A percentile compares a stretch with the other conserved stretches of the same genome.
Conservation (phyloP, 2,797 vertebrate species). For the Tenualosa thibaudeaui region DNA sequence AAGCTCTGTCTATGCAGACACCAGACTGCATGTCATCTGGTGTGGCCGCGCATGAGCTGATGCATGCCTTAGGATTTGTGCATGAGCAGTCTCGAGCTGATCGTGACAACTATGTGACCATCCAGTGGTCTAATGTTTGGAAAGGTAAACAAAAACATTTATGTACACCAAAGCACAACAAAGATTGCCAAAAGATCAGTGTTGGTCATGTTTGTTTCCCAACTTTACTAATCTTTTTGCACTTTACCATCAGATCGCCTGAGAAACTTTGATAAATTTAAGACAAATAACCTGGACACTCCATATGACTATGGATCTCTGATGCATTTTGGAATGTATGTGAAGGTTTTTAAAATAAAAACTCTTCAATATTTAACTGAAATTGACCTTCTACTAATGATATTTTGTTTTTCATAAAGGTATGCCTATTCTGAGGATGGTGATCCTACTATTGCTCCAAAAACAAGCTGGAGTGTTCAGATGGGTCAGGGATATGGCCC, state of each 20-base stretch:
- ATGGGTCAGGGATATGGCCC: constrained; percentile 68
- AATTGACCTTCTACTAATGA: not conserved
- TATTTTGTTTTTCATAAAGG: constrained; percentile 54
- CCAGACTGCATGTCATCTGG: constrained; percentile 78
- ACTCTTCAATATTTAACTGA: not conserved
- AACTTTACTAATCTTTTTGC: constrained; percentile 1
- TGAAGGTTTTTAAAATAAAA: not conserved
- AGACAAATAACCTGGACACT: constrained; percentile 75
- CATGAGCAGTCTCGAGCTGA: constrained; percentile 87
- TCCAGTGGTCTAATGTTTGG: constrained; percentile 86
- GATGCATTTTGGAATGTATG: constrained; percentile 89
- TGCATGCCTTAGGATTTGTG: constrained; percentile 85
- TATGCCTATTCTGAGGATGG: constrained; percentile 76
- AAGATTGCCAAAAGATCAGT: not conserved
- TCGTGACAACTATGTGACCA: constrained; percentile 84
- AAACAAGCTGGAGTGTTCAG: constrained; percentile 58
- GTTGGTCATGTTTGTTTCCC: not conserved
- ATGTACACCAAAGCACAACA: not conserved
- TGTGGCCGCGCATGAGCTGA: constrained; percentile 85
- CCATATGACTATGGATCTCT: constrained; percentile 87
- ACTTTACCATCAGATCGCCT: constrained; percentile 65
- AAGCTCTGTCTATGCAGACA: constrained; percentile 79
- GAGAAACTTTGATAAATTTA: constrained; percentile 85
- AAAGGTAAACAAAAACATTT: constrained; percentile 71
- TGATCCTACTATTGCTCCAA: constrained; percentile 72